Conservation (phyloP, 2,888 invertebrate species). For the Lapara coniferarum region DNA sequence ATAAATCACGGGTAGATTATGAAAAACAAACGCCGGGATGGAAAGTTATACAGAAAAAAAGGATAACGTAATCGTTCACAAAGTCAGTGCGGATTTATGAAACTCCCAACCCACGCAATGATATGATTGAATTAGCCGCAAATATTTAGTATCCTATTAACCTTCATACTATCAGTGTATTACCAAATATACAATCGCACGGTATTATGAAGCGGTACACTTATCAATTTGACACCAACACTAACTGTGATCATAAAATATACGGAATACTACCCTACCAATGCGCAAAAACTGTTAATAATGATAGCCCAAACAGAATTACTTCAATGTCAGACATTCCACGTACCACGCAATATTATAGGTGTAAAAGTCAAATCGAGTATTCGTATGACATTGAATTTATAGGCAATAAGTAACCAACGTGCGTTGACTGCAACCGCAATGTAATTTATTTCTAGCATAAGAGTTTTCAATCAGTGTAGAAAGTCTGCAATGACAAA, state of each 20-base stretch:
- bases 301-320: background rate
- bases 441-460: background rate
- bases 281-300: background rate
- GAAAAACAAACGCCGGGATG: constrained; percentile 16
- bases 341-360: background rate
- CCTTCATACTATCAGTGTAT: constrained; percentile 69
- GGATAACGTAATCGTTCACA: background rate
- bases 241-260: background rate
- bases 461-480: background rate
- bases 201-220: constrained; percentile 44
- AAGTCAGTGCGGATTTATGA: constrained; percentile 11
- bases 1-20: constrained; percentile 51
- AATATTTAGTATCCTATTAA: constrained; percentile 50
- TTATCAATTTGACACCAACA: constrained; percentile 51
- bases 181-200: constrained; percentile 59
- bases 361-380: background rate
- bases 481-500: constrained; percentile 19
- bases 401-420: constrained; percentile 1
- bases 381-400: background rate
- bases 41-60: constrained; percentile 21
- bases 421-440: constrained; percentile 1
- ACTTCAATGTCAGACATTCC: background rate
- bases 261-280: background rate
- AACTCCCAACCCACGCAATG: constrained; percentile 9
- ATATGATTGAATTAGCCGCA: constrained; percentile 30